Evolutionary conservation across 2,888 invertebrate genomes (phyloP).

Genomic region (Andrena minutula): DNA sequence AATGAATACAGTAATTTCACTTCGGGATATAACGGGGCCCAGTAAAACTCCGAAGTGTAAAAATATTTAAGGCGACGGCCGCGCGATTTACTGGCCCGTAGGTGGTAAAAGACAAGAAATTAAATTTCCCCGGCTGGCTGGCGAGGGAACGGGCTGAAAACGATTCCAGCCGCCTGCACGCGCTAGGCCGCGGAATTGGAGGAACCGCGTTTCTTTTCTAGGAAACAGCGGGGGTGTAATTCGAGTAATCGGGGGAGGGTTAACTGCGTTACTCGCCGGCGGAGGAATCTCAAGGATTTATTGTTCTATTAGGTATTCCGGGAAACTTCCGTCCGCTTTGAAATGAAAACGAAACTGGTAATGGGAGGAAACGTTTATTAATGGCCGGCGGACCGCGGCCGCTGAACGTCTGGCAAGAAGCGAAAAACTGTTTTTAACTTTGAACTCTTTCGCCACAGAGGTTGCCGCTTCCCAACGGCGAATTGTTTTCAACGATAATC

Average conservation of each 20-base stretch:
- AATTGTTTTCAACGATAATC: background rate
- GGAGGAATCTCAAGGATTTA: slow-evolving; percentile 1
- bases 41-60: slow-evolving; percentile 50
- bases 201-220: slow-evolving; percentile 18
- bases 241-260: slow-evolving; percentile 4
- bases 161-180: background rate
- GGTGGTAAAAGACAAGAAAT: slow-evolving; percentile 46
- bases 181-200: background rate
- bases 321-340: background rate
- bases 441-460: no score
- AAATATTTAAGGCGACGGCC: slow-evolving; percentile 43
- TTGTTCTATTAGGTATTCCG: background rate
- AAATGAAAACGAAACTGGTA: background rate
- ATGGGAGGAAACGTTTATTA: slow-evolving; percentile 1
- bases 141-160: background rate
- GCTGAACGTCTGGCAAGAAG: background rate
- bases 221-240: background rate
- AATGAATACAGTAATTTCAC: slow-evolving; percentile 78
- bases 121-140: slow-evolving; percentile 21
- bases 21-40: slow-evolving; percentile 73
- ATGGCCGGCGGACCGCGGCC: background rate
- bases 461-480: background rate
- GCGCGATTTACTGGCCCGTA: slow-evolving; percentile 27
- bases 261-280: slow-evolving; percentile 9
- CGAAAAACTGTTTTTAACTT: no score